Conservation (phyloP, 2,888 invertebrate species). For the Ormyrus thymus region DNA sequence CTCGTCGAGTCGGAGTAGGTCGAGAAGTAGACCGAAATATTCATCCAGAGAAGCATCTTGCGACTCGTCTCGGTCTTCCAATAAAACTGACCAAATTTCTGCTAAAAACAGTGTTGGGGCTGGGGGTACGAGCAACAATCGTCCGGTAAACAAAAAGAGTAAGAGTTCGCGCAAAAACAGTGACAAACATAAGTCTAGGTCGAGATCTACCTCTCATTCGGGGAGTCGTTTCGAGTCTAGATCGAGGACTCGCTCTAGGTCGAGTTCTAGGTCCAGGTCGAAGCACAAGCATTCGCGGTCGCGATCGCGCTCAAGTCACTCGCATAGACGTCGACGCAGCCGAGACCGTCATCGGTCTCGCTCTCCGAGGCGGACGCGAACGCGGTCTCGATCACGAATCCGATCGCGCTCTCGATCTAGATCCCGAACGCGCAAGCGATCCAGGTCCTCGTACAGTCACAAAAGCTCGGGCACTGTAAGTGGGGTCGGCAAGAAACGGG, state of each 20-base stretch:
- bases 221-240: slow-evolving; percentile 54
- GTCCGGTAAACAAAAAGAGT: slow-evolving; percentile 60
- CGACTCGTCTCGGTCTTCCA: slow-evolving; percentile 42
- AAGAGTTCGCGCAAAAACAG: slow-evolving; percentile 62
- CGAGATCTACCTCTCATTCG: slow-evolving; percentile 57
- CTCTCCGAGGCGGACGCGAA: slow-evolving; percentile 44
- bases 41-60: slow-evolving; percentile 47
- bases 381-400: slow-evolving; percentile 64
- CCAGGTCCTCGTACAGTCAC: slow-evolving; percentile 57
- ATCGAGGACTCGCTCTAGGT: slow-evolving; percentile 56
- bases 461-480: slow-evolving; percentile 37
- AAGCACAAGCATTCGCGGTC: slow-evolving; percentile 51
- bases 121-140: slow-evolving; percentile 54
- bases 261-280: slow-evolving; percentile 53
- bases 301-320: slow-evolving; percentile 50
- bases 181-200: slow-evolving; percentile 55
- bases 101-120: slow-evolving; percentile 10
- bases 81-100: slow-evolving; percentile 19
- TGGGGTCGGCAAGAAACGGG: slow-evolving; percentile 53
- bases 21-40: slow-evolving; percentile 50
- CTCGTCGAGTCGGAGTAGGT: slow-evolving; percentile 54
- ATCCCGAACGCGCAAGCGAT: slow-evolving; percentile 65
- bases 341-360: slow-evolving; percentile 47
- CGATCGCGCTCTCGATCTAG: slow-evolving; percentile 67
- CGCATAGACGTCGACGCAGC: slow-evolving; percentile 42